Conservation (phyloP, 2,797 vertebrate species). For the Acipenser oxyrinchus region DNA sequence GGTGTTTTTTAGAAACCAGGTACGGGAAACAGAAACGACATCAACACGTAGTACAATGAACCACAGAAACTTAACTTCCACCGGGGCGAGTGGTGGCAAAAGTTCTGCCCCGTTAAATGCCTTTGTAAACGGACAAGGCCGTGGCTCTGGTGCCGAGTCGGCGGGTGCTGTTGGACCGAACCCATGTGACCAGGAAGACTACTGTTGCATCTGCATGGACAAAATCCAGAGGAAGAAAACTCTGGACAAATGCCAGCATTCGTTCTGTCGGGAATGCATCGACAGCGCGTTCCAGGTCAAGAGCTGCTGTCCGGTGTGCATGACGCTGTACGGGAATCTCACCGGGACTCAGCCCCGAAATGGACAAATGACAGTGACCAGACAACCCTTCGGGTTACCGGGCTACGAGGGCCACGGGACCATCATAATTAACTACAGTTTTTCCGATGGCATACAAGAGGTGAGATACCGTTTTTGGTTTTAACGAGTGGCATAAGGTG, state of each 20-base stretch:
- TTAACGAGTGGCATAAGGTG: neutral
- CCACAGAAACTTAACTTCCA: too few species aligned
- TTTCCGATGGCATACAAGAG: slow-evolving; percentile 69
- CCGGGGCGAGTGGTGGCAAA: too few species aligned
- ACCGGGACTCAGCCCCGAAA: slow-evolving; percentile 65
- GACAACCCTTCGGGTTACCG: slow-evolving; percentile 50
- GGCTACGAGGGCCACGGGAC: slow-evolving; percentile 61
- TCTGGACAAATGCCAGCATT: slow-evolving; percentile 63
- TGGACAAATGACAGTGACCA: slow-evolving; percentile 64
- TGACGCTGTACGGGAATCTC: slow-evolving; percentile 64
- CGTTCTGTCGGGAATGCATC: slow-evolving; percentile 68
- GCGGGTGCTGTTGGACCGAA: neutral
- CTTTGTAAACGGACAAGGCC: too few species aligned
- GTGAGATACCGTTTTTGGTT: slow-evolving; percentile 45
- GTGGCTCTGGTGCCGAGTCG: too few species aligned
- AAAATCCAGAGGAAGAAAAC: slow-evolving; percentile 55
- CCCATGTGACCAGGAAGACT: slow-evolving; percentile 34
- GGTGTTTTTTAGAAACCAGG: too few species aligned
- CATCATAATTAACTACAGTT: slow-evolving; percentile 63
- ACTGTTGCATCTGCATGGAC: slow-evolving; percentile 61
- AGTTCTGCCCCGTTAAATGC: too few species aligned
- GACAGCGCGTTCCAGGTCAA: slow-evolving; percentile 59
- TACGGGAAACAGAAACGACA: too few species aligned
- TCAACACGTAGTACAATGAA: too few species aligned
- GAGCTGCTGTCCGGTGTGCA: slow-evolving; percentile 69